These are phyloP conservation scores for Lycaena phlaeas DNA, from an alignment of 2,888 invertebrate genomes.

Conservation along the genomic window DNA sequence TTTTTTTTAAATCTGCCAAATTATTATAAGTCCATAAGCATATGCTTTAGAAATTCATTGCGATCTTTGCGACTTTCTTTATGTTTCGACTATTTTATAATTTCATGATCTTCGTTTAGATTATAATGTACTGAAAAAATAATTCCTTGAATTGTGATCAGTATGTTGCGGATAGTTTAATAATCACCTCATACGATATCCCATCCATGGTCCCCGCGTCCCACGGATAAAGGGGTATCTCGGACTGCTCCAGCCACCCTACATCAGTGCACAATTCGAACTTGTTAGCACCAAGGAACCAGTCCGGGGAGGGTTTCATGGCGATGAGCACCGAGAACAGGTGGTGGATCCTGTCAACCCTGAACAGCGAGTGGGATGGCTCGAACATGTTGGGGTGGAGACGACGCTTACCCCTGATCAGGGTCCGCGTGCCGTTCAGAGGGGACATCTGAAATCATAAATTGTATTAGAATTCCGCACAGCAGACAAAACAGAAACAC, in stretches of 20 bases:
- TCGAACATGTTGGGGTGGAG: constrained; percentile 53
- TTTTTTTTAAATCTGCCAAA: no score
- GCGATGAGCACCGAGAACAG: constrained; percentile 51
- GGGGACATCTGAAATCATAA: constrained; percentile 37
- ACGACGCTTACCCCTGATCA: constrained; percentile 52
- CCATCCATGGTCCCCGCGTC: constrained; percentile 59
- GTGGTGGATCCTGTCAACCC: constrained; percentile 54
- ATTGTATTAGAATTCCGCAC: no score
- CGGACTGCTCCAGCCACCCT: constrained; percentile 38
- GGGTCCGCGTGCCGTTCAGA: constrained; percentile 41
- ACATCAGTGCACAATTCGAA: constrained; percentile 49
- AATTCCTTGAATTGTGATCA: no score
- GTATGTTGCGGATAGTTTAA: no score
- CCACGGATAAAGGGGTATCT: constrained; percentile 52
- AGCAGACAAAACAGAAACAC: no score
- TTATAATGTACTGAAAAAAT: no score
- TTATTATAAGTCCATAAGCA: no score
- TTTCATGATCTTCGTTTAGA: no score
- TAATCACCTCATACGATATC: constrained; percentile 53
- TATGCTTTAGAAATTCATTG: no score
- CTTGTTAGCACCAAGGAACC: constrained; percentile 53
- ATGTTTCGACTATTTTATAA: no score
- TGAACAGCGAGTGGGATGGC: constrained; percentile 51
- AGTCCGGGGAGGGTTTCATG: constrained; percentile 59
- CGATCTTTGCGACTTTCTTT: no score